phyloP scores from a whole-genome alignment of 2,113 vertebrate genomes.

The Suricata suricatta region DNA sequence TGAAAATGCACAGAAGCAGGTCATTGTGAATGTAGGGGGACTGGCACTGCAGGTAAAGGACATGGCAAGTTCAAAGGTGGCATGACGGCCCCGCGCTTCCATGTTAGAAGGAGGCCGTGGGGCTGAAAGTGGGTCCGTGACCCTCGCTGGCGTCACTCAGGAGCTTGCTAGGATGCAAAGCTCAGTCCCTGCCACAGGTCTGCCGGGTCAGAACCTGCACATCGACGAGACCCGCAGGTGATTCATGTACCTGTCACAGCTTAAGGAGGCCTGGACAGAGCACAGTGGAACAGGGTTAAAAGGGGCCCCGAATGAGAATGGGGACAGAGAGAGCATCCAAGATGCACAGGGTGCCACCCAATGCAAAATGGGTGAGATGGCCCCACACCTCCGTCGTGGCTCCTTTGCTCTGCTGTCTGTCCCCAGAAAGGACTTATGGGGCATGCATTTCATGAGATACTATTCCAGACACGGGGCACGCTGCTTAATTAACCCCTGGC shows the following conservation, averaged over 20 bases:
- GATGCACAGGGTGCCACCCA: too few relatives aligned
- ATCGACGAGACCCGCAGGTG: background rate
- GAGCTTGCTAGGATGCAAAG: background rate
- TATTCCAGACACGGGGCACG: rapidly evolving
- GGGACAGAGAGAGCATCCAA: background rate
- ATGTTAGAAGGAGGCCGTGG: background rate
- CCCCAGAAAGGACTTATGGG: background rate
- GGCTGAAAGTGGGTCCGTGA: background rate
- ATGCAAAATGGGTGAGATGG: background rate
- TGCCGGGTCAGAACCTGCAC: background rate
- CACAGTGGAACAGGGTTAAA: background rate
- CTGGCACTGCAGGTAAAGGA: background rate
- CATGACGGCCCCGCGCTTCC: background rate
- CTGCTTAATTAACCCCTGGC: background rate
- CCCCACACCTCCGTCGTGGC: background rate
- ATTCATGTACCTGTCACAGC: rapidly evolving
- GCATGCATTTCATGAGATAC: background rate
- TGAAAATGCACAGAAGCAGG: background rate
- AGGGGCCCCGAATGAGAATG: background rate
- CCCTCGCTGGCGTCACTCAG: rapidly evolving
- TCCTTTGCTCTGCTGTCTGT: background rate
- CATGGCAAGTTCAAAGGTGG: background rate
- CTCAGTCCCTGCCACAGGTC: background rate
- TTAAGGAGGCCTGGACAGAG: background rate
- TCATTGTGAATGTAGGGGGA: background rate